A percentile compares a stretch with the other conserved stretches of the same genome.
Evolutionary conservation across 1,140 invertebrate species (phyloP).

Genomic region (Drosophila tani): DNA sequence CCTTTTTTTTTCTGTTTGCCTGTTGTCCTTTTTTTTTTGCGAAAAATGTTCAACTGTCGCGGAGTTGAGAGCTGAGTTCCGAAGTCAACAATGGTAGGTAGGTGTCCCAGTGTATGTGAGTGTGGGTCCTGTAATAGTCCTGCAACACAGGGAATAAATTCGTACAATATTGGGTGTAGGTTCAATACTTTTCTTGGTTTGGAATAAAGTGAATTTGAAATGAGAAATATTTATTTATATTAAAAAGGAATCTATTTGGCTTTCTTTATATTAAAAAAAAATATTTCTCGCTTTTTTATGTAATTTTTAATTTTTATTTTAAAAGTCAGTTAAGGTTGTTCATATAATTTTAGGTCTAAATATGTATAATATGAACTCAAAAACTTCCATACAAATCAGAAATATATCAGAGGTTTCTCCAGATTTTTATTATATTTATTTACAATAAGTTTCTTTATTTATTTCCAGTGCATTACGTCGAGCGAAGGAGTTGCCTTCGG

Average conservation of each 20-base stretch:
- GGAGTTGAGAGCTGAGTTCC: constrained; percentile 46
- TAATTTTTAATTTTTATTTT: background rate
- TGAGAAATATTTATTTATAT: too few relatives aligned
- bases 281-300: background rate
- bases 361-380: too few relatives aligned
- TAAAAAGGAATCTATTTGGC: background rate
- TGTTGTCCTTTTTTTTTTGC: constrained; percentile 34
- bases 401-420: too few relatives aligned
- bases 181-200: background rate
- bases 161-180: too few relatives aligned
- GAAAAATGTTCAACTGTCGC: constrained; percentile 46
- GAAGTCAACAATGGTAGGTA: constrained; percentile 53
- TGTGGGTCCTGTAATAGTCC: constrained; percentile 13
- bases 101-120: constrained; percentile 30
- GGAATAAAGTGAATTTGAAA: background rate
- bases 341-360: too few relatives aligned
- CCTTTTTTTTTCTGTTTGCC: constrained; percentile 44
- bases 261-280: background rate
- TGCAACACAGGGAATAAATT: background rate
- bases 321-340: too few relatives aligned
- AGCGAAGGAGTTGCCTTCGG: constrained; percentile 65
- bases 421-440: too few relatives aligned
- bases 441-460: background rate
- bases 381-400: too few relatives aligned
- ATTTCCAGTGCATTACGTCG: constrained; percentile 24